A percentile compares a stretch with the other conserved stretches of the same genome.
phyloP scores from a whole-genome alignment of 2,888 invertebrate species.

The Helleia helle region DNA sequence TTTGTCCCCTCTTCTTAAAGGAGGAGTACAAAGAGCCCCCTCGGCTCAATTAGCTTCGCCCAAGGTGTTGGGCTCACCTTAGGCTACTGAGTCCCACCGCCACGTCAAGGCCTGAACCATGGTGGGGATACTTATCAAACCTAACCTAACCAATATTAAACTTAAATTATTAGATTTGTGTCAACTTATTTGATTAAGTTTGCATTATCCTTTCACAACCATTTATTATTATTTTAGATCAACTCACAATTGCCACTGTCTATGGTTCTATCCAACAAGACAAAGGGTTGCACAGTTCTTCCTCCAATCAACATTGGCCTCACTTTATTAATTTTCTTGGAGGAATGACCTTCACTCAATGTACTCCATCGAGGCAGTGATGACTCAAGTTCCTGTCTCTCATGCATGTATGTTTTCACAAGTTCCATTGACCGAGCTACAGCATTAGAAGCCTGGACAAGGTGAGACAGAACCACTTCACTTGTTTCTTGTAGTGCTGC shows the following conservation, averaged over 20 bases:
- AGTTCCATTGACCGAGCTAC: constrained; percentile 44
- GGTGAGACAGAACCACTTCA: constrained; percentile 43
- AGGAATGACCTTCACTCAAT: constrained; percentile 38
- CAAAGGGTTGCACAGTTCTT: constrained; percentile 55
- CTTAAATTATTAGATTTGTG: too few relatives aligned
- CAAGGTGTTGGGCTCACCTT: too few relatives aligned
- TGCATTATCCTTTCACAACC: too few relatives aligned
- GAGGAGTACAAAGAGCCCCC: too few relatives aligned
- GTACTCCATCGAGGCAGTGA: constrained; percentile 45
- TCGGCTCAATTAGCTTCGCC: too few relatives aligned
- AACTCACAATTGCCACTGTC: constrained; percentile 29
- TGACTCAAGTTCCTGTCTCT: constrained; percentile 34
- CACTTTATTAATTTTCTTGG: constrained; percentile 47
- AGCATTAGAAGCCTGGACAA: constrained; percentile 50
- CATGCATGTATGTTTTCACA: constrained; percentile 38
- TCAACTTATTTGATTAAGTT: too few relatives aligned
- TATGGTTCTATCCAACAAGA: constrained; percentile 46
- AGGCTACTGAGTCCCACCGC: too few relatives aligned
- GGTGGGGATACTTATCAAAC: too few relatives aligned
- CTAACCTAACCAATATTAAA: too few relatives aligned
- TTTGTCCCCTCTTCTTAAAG: too few relatives aligned
- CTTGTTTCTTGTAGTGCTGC: constrained; percentile 41
- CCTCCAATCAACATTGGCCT: constrained; percentile 54
- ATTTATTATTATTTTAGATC: too few relatives aligned
- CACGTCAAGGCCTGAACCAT: too few relatives aligned